These are phyloP conservation scores for Syrrhaptes paradoxus DNA, from an alignment of 2,113 vertebrate species.

Conservation along the genomic window DNA sequence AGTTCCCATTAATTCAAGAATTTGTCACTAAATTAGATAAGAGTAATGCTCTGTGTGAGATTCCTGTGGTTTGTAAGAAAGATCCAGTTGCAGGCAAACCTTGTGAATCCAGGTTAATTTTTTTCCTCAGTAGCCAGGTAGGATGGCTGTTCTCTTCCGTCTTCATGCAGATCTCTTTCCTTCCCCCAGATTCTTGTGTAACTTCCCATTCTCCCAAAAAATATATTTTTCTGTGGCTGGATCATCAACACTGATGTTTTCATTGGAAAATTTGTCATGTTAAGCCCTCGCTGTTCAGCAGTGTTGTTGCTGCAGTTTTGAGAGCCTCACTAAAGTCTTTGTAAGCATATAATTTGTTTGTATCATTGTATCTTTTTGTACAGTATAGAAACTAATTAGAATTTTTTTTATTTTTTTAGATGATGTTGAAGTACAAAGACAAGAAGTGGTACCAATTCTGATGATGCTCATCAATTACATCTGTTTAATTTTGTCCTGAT, in stretches of 20 bases:
- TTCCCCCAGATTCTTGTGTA: neutral
- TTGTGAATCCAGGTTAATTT: neutral
- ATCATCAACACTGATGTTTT: neutral
- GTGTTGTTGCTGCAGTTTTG: neutral
- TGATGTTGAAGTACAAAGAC: conserved; percentile 99
- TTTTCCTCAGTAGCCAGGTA: neutral
- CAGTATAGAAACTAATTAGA: neutral
- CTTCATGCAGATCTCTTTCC: neutral
- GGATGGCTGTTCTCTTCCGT: neutral
- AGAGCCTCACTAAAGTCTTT: neutral
- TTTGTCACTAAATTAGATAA: neutral
- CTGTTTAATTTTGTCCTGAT: conserved; percentile 77
- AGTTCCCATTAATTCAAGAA: neutral
- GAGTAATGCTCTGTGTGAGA: neutral
- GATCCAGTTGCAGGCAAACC: neutral
- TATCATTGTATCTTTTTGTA: neutral
- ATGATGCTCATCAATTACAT: conserved; percentile 74
- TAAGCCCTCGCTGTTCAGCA: neutral
- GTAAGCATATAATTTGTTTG: neutral
- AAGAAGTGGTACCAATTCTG: conserved; percentile 99
- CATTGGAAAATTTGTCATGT: neutral
- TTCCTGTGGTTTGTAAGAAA: neutral
- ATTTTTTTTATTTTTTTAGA: conserved; percentile 75
- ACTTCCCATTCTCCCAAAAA: neutral
- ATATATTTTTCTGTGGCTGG: neutral